These are phyloP conservation scores for Hoplostethus atlanticus DNA, from an alignment of 2,797 vertebrate species.

Conservation along the genomic window DNA sequence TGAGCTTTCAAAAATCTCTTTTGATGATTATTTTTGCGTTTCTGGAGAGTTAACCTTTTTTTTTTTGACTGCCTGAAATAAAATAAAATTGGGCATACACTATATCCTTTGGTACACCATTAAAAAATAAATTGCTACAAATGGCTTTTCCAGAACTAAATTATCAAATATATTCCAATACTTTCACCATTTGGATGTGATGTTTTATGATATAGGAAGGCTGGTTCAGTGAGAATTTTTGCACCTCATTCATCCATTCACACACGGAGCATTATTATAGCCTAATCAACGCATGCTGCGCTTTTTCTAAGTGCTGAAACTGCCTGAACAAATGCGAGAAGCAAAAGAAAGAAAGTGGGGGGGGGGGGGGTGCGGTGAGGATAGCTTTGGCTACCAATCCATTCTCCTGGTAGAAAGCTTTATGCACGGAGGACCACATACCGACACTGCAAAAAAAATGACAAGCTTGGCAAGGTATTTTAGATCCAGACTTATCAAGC, in stretches of 20 bases:
- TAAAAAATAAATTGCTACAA: not conserved
- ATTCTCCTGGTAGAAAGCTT: slow-evolving; percentile 69
- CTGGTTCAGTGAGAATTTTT: slow-evolving; percentile 58
- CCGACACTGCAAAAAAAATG: slow-evolving; percentile 55
- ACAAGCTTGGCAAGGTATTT: slow-evolving; percentile 26
- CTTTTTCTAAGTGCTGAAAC: slow-evolving; percentile 70
- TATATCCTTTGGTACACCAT: too few species aligned
- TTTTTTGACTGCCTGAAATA: not conserved
- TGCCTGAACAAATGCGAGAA: slow-evolving; percentile 68
- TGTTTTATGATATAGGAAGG: slow-evolving; percentile 46
- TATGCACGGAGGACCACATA: slow-evolving; percentile 76
- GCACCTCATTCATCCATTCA: slow-evolving; percentile 75
- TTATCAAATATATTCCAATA: slow-evolving; percentile 11
- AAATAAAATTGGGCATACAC: too few species aligned
- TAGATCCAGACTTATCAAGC: not conserved
- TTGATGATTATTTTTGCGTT: not conserved
- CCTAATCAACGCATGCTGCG: slow-evolving; percentile 78
- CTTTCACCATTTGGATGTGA: slow-evolving; percentile 25
- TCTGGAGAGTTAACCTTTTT: not conserved
- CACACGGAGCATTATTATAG: slow-evolving; percentile 67
- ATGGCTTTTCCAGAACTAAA: not conserved
- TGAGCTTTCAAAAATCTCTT: too few species aligned
- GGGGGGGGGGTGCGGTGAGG: slow-evolving; percentile 31
- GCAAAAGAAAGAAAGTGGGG: slow-evolving; percentile 58
- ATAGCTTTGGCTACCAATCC: slow-evolving; percentile 48